These are phyloP conservation scores for Rhinogobius similis DNA, from an alignment of 2,113 vertebrate genomes.

Conservation along the genomic window DNA sequence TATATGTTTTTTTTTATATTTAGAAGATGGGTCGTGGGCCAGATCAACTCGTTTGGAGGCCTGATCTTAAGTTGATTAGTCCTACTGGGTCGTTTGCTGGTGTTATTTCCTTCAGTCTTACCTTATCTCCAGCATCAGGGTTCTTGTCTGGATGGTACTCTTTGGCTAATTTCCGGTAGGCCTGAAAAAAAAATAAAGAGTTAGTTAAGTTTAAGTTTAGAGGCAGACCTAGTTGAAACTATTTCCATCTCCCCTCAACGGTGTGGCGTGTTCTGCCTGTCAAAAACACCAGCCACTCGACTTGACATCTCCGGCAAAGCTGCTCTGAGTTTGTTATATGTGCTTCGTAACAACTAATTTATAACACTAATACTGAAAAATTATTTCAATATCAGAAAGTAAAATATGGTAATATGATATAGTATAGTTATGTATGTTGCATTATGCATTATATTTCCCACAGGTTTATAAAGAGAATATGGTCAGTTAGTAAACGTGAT, in stretches of 20 bases:
- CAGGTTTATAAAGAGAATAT: no score
- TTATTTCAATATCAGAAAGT: not conserved
- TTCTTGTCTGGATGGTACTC: constrained; percentile 99
- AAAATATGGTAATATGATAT: no score
- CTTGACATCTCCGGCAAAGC: constrained; percentile 24
- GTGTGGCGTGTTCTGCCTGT: constrained; percentile 36
- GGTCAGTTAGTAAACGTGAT: no score
- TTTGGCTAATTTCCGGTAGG: constrained; percentile 96
- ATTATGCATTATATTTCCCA: no score
- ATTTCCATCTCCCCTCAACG: not conserved
- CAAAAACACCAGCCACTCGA: constrained; percentile 50
- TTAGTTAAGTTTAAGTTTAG: no score
- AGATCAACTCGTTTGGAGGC: no score
- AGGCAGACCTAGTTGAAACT: not conserved
- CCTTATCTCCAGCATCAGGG: constrained; percentile 98
- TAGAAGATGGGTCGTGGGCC: no score
- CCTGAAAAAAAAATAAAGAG: constrained; percentile 75
- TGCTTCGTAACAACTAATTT: not conserved
- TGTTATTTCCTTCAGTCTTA: constrained; percentile 61
- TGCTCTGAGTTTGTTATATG: not conserved
- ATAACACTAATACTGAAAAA: not conserved
- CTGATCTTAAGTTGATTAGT: no score
- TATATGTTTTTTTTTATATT: no score
- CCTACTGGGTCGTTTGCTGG: no score
- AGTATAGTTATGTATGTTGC: no score